A percentile compares a stretch with the other conserved stretches of the same genome.
Evolutionary conservation across 1,140 invertebrate species (phyloP).

Genomic region (Drosophila eugracilis): DNA sequence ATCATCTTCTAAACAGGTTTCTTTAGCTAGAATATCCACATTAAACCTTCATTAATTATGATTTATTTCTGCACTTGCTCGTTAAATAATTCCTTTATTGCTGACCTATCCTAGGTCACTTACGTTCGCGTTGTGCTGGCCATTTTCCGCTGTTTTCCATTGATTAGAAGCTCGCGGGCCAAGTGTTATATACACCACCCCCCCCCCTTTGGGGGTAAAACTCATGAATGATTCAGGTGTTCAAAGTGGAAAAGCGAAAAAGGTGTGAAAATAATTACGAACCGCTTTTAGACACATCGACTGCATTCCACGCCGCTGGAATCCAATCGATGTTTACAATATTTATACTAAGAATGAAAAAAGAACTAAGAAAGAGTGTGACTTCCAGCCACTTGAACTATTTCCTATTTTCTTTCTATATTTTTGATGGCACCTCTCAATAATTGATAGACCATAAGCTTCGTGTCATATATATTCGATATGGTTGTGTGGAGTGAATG

Average conservation of each 20-base stretch:
- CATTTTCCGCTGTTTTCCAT: neutral
- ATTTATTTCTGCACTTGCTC: neutral
- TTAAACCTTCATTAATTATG: neutral
- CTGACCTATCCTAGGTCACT: constrained; percentile 43
- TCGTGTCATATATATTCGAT: constrained; percentile 25
- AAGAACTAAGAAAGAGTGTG: neutral
- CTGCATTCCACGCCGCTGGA: constrained; percentile 39
- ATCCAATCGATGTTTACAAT: constrained; percentile 55
- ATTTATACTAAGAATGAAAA: constrained; percentile 48
- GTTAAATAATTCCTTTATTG: neutral
- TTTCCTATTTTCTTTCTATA: constrained; percentile 21
- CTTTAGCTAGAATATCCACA: neutral
- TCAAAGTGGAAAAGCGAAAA: constrained; percentile 28
- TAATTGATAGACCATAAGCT: constrained; percentile 45
- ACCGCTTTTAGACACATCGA: constrained; percentile 18
- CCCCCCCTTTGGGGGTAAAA: neutral
- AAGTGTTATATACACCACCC: constrained; percentile 5
- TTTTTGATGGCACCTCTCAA: constrained; percentile 27
- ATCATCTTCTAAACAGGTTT: neutral
- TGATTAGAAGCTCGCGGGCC: neutral
- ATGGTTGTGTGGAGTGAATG: constrained; percentile 55
- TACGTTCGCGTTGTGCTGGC: constrained; percentile 13
- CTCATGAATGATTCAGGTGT: constrained; percentile 55
- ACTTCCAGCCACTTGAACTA: constrained; percentile 20
- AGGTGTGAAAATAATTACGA: constrained; percentile 46